Evolutionary conservation across 2,888 invertebrate genomes (phyloP), one percentile per base, ranked within the genome.

Genomic region (Stenotaenia linearis): DNA sequence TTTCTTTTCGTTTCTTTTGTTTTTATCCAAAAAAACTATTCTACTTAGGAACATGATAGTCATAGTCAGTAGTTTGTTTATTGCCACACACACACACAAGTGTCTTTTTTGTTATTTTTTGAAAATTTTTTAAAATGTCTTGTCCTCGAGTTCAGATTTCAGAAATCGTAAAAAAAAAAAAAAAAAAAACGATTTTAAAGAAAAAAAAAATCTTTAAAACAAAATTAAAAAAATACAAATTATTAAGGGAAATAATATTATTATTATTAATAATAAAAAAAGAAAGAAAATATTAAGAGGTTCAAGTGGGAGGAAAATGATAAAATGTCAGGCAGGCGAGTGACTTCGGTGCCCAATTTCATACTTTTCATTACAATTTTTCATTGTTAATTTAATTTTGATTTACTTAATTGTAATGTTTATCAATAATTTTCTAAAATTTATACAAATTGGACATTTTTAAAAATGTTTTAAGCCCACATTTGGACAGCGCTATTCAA

Each of bases 81-180:
- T 69, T 69, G 69, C 69, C 69, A 69, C 69, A 69, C 69, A 69
- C 69, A 69, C 69, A 69, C 78, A 78, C 56, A 76, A 75, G 28
- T 25, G 69, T 69, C 25, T 69, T 28, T 69, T 69, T 69, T 69
- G 23, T 25, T 69, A 28, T 69, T 28, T 69, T 69, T 69, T 69
- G 23, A n/a, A 79, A 75, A 23, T 35, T 76, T 79, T 35, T 69
- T 32, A 79, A 77, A 79, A 32, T 37, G 35, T 69, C 61, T 35
- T 78, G 32, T 78, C 32, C 50, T 78, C 32, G 50, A 78, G 18
- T 32, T 78, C 21, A 25, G 28, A 25, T 78, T 78, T 78, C 78
- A 32, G 28, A 45, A 78, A 45, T 61, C 69, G 23, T 32, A 78
- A 25, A 32, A 32, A 32, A 32, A 6, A 9, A 32, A 32, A 6